Base-by-base conservation (phyloP, 2,113 vertebrate genomes). In the Zootoca vivipara region DNA sequence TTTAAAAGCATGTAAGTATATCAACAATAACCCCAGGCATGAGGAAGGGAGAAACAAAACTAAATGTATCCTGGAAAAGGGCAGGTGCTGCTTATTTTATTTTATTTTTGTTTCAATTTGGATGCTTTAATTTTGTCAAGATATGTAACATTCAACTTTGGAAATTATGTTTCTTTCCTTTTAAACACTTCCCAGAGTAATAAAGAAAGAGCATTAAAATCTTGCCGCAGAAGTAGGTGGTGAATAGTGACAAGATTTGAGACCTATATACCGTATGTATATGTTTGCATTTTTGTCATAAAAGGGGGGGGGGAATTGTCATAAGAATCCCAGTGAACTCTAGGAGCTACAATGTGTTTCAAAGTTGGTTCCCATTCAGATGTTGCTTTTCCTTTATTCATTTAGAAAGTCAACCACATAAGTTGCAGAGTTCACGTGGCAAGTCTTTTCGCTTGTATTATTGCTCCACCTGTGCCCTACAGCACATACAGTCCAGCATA, bases 1-100 rank as follows among this genome's bases (percentile, higher is more conserved):
- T 89, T 89, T 67, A 28, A 69, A 88, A 75, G 58, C 38, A 87
- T 67, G 28, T 62, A 88, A 80, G 20, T 84, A 73, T 73, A 80
- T 80, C n/a, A 72, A 79, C 78, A 70, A 6, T 87, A 77, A 81
- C 3, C 16, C 18, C 38, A 83, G 35, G 52, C 15, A 56, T 16
- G 52, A 18, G 9, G 9, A 28, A 7, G 33, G 13, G 4, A 30
- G 58, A 24, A 9, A 35, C 28, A 46, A 33, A 78, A 52, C 15
- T 52, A 30, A 67, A 56, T 77, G 5, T 38, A 69, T 78, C 62
- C 24, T 78, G 3, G 40, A 83, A 83, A 46, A 69, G 40, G 40
- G 5, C 30, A 67, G 18, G 42, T 52, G 20, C 30, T 77, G 38
- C 7, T 64, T 75, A 52, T 75, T 52, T 52, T 78, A 28, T 35